Base-by-base conservation (phyloP, 2,888 invertebrate genomes). In the Melanotus villosus region DNA sequence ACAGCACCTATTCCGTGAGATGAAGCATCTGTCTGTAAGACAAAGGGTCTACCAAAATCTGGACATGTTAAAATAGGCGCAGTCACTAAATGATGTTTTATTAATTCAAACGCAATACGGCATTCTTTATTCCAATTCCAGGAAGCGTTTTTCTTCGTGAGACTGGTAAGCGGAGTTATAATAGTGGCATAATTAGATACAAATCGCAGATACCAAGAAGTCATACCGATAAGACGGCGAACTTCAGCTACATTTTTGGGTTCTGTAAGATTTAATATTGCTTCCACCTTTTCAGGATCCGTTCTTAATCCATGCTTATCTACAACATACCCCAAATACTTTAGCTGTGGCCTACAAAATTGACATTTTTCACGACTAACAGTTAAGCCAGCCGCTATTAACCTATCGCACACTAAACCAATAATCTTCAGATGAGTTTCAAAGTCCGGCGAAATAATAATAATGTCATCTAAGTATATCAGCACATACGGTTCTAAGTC, bases 271-370 rank as follows among this genome's bases (percentile, higher is more conserved):
- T 14, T n/a, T 12, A 72, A 12, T 2, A 75, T 75, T 0, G 74
- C 63, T 0, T 54, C 21, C 0, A 74, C 62, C 26, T 67, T 74
- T 0, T 73, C 72, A 0, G 70, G 69, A 34, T 77, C 70, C 0
- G 70, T 62, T 1, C 67, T 36, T 14, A 76, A 38, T 0, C 78
- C 78, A 0, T 73, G 30, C 0, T 60, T 43, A 38, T 75, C 73
- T 1, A 82, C 75, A 0, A 79, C 41, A 45, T 78, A 79, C 1
- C 82, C 80, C 4, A 82, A 62, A 68, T 77, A 79, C 26, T 70
- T 67, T 1, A 82, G 12, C 12, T 71, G 41, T 4, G 54, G 43
- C 1, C 62, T 19, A 1, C 72, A 32, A 3, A 32, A 3, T 3
- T 32, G 32, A 32, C 32, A 41, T 14, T 41, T 41, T 1, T 41